Percentiles rank a stretch among this genome's conserved stretches.
Conservation (phyloP, 2,797 vertebrate genomes). For the Syngnathus acus region DNA sequence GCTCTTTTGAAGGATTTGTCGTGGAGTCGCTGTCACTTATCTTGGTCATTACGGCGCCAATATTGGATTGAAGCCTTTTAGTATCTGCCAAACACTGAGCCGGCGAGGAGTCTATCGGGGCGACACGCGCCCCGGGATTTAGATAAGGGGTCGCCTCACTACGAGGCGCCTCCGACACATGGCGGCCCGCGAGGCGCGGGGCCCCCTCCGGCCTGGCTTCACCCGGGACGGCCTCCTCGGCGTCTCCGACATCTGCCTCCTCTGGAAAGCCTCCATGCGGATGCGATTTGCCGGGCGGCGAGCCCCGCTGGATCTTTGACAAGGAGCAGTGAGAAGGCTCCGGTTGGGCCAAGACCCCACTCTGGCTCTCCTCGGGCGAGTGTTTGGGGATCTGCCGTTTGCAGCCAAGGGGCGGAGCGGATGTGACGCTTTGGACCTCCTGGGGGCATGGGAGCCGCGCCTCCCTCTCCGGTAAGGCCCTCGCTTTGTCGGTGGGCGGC, state of each 20-base stretch:
- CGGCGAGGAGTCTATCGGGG: constrained; percentile 67
- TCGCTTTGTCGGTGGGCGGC: constrained; percentile 43
- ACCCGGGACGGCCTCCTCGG: not conserved
- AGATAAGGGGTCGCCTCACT: constrained; percentile 74
- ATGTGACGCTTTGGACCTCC: not conserved
- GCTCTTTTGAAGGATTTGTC: constrained; percentile 80
- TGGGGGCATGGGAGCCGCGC: not conserved
- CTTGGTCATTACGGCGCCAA: constrained; percentile 77
- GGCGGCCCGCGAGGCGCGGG: constrained; percentile 39
- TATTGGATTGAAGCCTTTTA: constrained; percentile 76
- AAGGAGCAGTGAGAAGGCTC: not conserved
- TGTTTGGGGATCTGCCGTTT: not conserved
- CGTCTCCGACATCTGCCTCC: not conserved
- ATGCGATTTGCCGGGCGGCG: not conserved
- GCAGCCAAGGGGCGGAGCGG: not conserved
- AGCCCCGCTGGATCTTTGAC: not conserved
- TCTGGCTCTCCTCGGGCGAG: not conserved
- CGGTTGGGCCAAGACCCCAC: not conserved
- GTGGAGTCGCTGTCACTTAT: constrained; percentile 76
- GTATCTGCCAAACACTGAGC: constrained; percentile 72
- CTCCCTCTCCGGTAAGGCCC: not conserved
- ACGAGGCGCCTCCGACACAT: constrained; percentile 51
- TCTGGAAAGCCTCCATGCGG: no score
- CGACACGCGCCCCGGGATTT: constrained; percentile 74
- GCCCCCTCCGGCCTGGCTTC: constrained; percentile 16